phyloP scores from a whole-genome alignment of 2,888 invertebrate species.

The Pristionchus maxplancki region DNA sequence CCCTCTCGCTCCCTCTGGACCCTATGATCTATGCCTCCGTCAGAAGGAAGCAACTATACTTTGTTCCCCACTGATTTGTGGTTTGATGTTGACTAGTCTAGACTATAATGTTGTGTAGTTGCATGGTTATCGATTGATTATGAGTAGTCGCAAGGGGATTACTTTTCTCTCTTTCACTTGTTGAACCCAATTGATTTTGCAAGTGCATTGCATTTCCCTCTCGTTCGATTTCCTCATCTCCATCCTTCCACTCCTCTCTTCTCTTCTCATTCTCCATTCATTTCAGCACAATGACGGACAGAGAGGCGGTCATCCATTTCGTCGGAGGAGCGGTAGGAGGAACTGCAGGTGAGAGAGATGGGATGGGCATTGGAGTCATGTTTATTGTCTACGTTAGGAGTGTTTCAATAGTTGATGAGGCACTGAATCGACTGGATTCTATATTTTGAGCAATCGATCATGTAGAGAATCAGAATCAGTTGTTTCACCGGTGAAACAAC shows the following conservation, averaged over 20 bases:
- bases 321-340: slow-evolving; percentile 76
- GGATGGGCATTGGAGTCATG: not conserved
- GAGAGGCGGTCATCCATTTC: slow-evolving; percentile 76
- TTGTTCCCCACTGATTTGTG: not conserved
- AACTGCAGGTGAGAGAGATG: slow-evolving; percentile 60
- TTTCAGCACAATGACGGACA: slow-evolving; percentile 56
- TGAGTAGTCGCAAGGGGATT: not conserved
- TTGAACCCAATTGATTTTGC: not conserved
- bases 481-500: not conserved
- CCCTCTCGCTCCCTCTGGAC: not conserved
- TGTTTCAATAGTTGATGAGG: not conserved
- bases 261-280: not conserved
- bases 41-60: slow-evolving; percentile 19
- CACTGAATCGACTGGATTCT: not conserved
- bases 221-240: not conserved
- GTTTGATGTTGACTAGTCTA: not conserved
- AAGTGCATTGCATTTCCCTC: slow-evolving; percentile 13
- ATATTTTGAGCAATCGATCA: not conserved
- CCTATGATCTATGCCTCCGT: not conserved
- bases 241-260: not conserved
- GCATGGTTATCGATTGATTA: slow-evolving; percentile 7
- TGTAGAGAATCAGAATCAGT: too few species aligned
- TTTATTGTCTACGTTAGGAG: too few species aligned
- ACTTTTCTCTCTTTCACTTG: not conserved
- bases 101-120: not conserved